Conservation (phyloP, 2,113 vertebrate genomes). For the Lynx canadensis region DNA sequence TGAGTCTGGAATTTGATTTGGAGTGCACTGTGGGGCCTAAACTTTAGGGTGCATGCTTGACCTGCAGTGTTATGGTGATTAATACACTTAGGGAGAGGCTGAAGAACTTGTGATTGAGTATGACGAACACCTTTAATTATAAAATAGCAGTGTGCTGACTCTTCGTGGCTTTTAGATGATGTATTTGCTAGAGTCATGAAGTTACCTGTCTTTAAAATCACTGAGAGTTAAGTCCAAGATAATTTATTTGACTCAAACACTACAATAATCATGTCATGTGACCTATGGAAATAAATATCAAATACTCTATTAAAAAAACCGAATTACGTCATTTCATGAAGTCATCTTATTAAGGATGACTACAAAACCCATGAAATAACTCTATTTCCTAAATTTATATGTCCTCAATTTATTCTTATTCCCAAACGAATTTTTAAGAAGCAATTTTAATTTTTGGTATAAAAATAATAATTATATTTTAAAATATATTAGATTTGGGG, state of each 20-base stretch:
- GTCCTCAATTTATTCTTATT: background rate
- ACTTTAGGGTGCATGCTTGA: background rate
- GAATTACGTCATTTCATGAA: background rate
- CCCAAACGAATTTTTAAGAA: background rate
- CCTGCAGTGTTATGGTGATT: background rate
- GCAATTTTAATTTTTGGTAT: background rate
- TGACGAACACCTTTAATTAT: background rate
- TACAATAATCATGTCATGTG: background rate
- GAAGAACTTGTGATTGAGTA: background rate
- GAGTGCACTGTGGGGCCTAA: rapidly evolving
- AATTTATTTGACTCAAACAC: background rate
- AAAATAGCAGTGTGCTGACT: background rate
- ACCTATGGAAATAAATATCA: background rate
- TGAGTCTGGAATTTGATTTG: background rate
- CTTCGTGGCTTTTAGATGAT: background rate
- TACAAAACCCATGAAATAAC: background rate
- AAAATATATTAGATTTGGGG: background rate
- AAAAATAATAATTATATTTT: background rate
- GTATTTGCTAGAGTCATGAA: background rate
- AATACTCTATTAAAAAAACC: background rate
- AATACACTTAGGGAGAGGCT: background rate
- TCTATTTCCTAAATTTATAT: background rate
- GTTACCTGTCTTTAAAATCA: background rate
- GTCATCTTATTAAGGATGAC: background rate
- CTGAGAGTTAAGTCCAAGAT: background rate